Percentiles rank a stretch among this genome's conserved stretches.
These are phyloP conservation scores for Anarrhichthys ocellatus DNA, from an alignment of 2,113 vertebrate species.

Conservation along the genomic window DNA sequence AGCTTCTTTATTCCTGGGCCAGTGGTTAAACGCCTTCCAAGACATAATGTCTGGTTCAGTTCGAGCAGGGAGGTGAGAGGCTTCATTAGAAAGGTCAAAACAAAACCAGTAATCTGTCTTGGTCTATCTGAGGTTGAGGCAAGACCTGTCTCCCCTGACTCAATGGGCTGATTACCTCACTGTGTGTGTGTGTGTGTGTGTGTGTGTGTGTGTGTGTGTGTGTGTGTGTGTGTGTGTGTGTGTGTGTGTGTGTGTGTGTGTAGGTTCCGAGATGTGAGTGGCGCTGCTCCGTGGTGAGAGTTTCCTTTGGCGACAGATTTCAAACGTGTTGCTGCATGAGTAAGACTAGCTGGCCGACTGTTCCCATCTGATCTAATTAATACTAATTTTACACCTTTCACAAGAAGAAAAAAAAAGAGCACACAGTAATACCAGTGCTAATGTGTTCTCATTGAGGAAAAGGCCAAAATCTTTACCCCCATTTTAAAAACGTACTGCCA, in stretches of 20 bases:
- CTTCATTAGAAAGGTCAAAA: constrained; percentile 66
- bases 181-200: not conserved
- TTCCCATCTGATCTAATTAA: constrained; percentile 79
- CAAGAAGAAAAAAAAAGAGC: constrained; percentile 33
- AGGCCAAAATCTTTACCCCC: constrained; percentile 45
- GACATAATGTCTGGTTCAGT: constrained; percentile 72
- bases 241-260: constrained; percentile 32
- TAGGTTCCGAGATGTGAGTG: constrained; percentile 45
- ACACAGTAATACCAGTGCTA: constrained; percentile 55
- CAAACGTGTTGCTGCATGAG: constrained; percentile 70
- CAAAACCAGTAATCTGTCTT: constrained; percentile 62
- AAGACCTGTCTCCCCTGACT: constrained; percentile 39
- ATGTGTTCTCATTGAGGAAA: constrained; percentile 66
- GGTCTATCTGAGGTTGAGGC: constrained; percentile 45
- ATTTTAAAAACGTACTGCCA: constrained; percentile 49
- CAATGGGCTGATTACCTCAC: constrained; percentile 38
- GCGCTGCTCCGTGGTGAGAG: constrained; percentile 50
- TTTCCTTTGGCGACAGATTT: constrained; percentile 75
- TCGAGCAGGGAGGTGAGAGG: constrained; percentile 54
- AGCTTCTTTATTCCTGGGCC: constrained; percentile 59
- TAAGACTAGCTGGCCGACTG: constrained; percentile 64
- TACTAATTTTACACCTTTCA: constrained; percentile 72
- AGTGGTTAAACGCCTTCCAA: constrained; percentile 60
- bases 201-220: constrained; percentile 20
- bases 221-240: constrained; percentile 32